Evolutionary conservation across 2,888 invertebrate genomes (phyloP), one percentile per base, ranked within the genome.

Genomic region (Lasioglossum marginatum): DNA sequence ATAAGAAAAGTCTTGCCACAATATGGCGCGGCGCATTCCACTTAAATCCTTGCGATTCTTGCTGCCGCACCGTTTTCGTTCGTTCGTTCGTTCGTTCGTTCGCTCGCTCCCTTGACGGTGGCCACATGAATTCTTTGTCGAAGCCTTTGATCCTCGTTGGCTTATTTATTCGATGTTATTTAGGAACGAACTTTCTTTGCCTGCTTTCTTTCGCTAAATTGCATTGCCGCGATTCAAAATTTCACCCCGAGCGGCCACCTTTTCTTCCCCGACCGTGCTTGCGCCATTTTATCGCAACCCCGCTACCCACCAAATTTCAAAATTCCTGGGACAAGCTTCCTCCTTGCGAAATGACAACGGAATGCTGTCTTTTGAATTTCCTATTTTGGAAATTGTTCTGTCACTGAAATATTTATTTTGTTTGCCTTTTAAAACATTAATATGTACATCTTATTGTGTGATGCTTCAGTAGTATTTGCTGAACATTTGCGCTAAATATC

Each of bases 1-100:
- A 90, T 90, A 90, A 90, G 90, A 90, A 89, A 82, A 83, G 82
- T 87, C 85, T 82, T 37, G 76, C 82, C 75, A 76, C 86, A 84
- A 86, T 90, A 90, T 83, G 87, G 80, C 80, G 80, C 80, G 76
- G 81, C 79, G 80, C 80, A 85, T 89, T 88, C 85, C 82, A 87
- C 89, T 90, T 87, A 88, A 88, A 81, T 82, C 82, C 87, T 81
- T 48, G 70, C 75, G 78, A 76, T 52, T 74, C 78, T 71, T 82
- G 45, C 63, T 40, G 27, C 27, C 40, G 43, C 31, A 23, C 45
- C 40, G 48, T 27, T n/a, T n/a, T n/a, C n/a, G 45, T 37, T 34
- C 45, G 63, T n/a, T 45, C 81, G 66, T 45, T 66, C 34, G 48
- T 34, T 10, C 31, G 66, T 16, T 70, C 43, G 63, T 19, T 37